Percentiles rank a stretch among this genome's conserved stretches.
These are phyloP conservation scores for Isurus oxyrinchus DNA, from an alignment of 2,113 vertebrate genomes.

Conservation along the genomic window DNA sequence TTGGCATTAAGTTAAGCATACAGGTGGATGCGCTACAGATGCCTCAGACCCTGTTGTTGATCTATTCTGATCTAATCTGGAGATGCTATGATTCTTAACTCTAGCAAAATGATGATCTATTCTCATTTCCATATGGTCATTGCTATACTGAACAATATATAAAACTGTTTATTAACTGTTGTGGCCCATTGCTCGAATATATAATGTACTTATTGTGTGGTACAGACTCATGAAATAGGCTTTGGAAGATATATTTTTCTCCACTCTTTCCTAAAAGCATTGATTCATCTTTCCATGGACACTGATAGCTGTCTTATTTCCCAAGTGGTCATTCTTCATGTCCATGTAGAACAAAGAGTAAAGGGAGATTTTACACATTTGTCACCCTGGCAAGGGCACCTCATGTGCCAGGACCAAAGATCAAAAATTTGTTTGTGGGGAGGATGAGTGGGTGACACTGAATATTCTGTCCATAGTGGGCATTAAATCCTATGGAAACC, in stretches of 20 bases:
- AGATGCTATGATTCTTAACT: neutral
- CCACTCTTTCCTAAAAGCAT: too few species aligned
- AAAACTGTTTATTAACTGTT: neutral
- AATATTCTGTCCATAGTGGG: neutral
- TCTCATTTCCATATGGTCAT: neutral
- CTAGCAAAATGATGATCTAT: neutral
- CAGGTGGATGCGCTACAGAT: neutral
- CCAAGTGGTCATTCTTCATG: too few species aligned
- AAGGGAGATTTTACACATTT: neutral
- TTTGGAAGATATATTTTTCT: too few species aligned
- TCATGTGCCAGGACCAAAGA: neutral
- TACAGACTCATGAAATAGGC: too few species aligned
- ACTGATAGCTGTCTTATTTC: too few species aligned
- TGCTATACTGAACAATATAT: neutral
- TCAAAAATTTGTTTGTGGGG: neutral
- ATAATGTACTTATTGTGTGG: neutral
- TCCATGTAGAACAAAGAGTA: too few species aligned
- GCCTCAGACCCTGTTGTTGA: neutral
- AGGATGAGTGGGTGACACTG: neutral
- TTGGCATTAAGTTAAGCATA: neutral
- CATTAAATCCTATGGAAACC: neutral
- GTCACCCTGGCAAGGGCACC: neutral
- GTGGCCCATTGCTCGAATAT: neutral
- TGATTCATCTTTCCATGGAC: too few species aligned
- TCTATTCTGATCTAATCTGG: neutral